Evolutionary conservation across 2,888 invertebrate genomes (phyloP).

Genomic region (Callinectes sapidus): DNA sequence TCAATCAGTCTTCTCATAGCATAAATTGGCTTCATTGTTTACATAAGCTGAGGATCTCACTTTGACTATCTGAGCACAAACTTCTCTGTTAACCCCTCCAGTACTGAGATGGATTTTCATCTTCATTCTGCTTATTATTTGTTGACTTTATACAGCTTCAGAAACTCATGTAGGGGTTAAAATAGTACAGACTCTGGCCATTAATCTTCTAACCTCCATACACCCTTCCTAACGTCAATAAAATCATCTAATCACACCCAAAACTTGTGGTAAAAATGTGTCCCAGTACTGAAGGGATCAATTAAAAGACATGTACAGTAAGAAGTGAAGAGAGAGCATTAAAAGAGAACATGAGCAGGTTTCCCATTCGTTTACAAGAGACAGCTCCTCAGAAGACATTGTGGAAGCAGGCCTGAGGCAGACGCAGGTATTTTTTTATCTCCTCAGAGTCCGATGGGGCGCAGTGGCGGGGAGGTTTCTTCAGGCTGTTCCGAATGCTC

Average conservation of each 20-base stretch:
- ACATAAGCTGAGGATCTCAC: neutral
- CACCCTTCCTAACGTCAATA: too few species aligned
- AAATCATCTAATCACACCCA: too few species aligned
- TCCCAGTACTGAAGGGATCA: too few species aligned
- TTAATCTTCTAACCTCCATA: too few species aligned
- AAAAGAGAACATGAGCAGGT: neutral
- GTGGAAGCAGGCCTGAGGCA: constrained; percentile 55
- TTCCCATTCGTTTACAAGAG: neutral
- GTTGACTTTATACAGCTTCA: too few species aligned
- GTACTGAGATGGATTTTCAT: too few species aligned
- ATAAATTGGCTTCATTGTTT: neutral
- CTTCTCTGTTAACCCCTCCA: neutral
- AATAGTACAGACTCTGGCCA: too few species aligned
- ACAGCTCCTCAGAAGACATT: constrained; percentile 38
- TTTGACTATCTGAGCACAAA: neutral
- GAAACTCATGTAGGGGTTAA: too few species aligned
- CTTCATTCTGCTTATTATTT: too few species aligned
- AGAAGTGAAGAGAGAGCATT: neutral
- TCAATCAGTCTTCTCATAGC: neutral
- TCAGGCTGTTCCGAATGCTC: constrained; percentile 34
- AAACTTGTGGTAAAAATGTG: too few species aligned
- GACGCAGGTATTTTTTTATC: constrained; percentile 47
- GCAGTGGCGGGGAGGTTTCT: constrained; percentile 48
- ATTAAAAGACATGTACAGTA: neutral
- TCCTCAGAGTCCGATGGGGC: constrained; percentile 55